A percentile compares a stretch with the other conserved stretches of the same genome.
Conservation (phyloP, 2,113 vertebrate genomes). For the Casuarius casuarius region DNA sequence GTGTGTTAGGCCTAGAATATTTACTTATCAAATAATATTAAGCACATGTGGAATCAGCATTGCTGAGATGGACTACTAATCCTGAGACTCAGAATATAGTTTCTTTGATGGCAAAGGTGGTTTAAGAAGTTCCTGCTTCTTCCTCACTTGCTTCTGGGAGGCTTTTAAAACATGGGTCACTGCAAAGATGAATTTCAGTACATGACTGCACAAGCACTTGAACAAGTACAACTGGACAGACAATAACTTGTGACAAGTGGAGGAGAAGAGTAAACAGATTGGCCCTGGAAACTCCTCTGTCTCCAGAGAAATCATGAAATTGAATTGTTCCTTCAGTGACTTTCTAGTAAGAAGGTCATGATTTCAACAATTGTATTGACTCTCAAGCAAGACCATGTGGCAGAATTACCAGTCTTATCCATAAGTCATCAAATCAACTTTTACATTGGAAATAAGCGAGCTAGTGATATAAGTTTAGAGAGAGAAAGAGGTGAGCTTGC, state of each 20-base stretch:
- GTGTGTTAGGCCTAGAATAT: background rate
- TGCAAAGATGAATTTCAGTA: background rate
- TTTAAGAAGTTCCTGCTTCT: no score
- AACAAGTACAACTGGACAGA: background rate
- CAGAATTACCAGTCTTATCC: background rate
- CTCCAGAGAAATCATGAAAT: background rate
- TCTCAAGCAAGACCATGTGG: background rate
- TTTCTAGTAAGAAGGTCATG: background rate
- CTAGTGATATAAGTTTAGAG: background rate
- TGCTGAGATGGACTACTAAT: background rate
- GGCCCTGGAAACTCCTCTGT: background rate
- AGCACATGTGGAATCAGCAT: background rate
- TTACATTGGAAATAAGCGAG: background rate
- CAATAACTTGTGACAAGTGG: background rate
- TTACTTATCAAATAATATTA: background rate
- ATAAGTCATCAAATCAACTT: rapidly evolving
- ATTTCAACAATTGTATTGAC: background rate
- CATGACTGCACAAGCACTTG: background rate
- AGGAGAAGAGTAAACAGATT: background rate
- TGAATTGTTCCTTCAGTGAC: background rate
- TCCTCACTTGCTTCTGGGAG: background rate
- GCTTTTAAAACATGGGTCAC: background rate
- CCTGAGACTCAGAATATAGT: no score
- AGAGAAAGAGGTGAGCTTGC: background rate
- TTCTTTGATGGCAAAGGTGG: no score